phyloP scores from a whole-genome alignment of 2,888 invertebrate species.

The Octonoba sinensis region DNA sequence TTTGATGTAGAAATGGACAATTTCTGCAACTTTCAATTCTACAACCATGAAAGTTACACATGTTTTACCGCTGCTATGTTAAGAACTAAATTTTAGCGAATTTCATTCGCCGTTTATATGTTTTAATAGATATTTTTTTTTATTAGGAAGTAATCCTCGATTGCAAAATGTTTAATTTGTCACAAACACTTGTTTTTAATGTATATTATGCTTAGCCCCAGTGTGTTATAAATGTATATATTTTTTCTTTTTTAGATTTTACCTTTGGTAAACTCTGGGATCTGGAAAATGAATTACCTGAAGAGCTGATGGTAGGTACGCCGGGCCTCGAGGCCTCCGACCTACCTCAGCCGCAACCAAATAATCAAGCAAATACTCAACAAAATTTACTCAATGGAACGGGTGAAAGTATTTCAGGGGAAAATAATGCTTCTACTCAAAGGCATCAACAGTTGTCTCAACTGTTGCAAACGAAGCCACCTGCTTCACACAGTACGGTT shows the following conservation, averaged over 20 bases:
- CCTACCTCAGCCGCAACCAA: constrained; percentile 64
- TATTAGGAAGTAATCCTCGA: too few species aligned
- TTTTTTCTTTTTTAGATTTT: constrained; percentile 77
- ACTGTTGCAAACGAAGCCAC: constrained; percentile 65
- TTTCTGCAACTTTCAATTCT: too few species aligned
- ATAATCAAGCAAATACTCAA: constrained; percentile 48
- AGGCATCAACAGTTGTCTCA: constrained; percentile 66
- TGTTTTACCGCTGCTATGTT: too few species aligned
- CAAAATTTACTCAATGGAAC: constrained; percentile 66
- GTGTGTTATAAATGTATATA: too few species aligned
- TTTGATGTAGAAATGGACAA: too few species aligned
- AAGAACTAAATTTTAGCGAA: too few species aligned
- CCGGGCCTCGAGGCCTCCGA: constrained; percentile 46
- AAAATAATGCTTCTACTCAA: constrained; percentile 48
- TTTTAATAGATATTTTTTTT: too few species aligned
- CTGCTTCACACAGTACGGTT: constrained; percentile 47
- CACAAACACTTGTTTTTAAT: too few species aligned
- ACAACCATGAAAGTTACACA: too few species aligned
- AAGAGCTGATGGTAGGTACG: constrained; percentile 79
- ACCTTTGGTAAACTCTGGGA: constrained; percentile 85
- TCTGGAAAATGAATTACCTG: constrained; percentile 89
- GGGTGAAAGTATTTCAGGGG: constrained; percentile 56
- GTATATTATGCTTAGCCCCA: too few species aligned
- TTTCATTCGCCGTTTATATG: too few species aligned
- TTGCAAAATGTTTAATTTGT: too few species aligned